These are phyloP conservation scores for Solen grandis DNA, from an alignment of 1,140 invertebrate species.

Conservation along the genomic window DNA sequence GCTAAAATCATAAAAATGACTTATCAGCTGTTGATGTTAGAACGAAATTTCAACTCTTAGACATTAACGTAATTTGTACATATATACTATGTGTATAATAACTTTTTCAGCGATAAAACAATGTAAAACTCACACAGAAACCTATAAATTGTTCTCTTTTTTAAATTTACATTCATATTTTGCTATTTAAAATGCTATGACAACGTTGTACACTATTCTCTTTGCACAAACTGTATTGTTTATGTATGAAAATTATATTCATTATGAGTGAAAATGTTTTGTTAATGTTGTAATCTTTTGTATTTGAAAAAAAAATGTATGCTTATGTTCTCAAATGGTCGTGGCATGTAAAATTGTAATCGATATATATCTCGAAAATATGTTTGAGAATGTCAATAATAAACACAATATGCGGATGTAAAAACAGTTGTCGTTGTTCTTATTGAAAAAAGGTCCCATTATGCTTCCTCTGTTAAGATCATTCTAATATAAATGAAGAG, in stretches of 20 bases:
- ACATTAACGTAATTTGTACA: neutral
- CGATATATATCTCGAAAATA: neutral
- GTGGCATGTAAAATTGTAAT: too few species aligned
- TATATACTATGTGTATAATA: neutral
- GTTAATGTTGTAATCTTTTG: too few species aligned
- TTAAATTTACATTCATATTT: neutral
- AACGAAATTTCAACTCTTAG: neutral
- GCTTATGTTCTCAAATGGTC: too few species aligned
- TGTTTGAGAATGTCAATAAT: neutral
- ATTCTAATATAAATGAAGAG: neutral
- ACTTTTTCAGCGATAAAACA: neutral
- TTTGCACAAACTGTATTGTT: too few species aligned
- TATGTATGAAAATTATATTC: too few species aligned
- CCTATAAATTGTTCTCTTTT: neutral
- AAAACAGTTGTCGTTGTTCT: neutral
- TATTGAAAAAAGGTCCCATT: neutral
- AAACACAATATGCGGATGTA: neutral
- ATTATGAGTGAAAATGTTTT: too few species aligned
- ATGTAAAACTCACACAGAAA: neutral
- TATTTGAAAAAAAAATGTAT: too few species aligned
- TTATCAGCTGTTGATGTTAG: neutral
- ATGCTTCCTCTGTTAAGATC: neutral
- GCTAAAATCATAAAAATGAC: slow-evolving; percentile 7
- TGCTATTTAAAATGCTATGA: neutral
- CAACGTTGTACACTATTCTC: neutral